These are phyloP conservation scores for Doryteuthis pealeii DNA, from an alignment of 1,140 invertebrate genomes.

Conservation along the genomic window DNA sequence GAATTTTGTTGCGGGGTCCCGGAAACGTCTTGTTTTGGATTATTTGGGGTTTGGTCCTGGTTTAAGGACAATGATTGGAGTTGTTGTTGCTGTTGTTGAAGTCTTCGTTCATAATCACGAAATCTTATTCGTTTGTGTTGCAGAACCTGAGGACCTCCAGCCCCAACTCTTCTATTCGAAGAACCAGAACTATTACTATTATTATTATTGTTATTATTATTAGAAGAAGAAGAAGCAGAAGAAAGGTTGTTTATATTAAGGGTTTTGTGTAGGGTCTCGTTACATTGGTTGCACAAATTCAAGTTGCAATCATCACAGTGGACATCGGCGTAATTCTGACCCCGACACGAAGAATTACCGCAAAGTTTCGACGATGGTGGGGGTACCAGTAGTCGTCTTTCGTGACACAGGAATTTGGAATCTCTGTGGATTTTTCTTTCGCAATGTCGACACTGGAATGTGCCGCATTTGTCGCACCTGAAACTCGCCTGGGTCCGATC, in stretches of 20 bases:
- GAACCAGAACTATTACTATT: neutral
- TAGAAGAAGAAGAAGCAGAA: no score
- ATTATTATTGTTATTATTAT: no score
- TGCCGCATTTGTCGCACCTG: constrained; percentile 55
- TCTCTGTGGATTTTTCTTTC: constrained; percentile 55
- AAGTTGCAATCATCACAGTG: constrained; percentile 53
- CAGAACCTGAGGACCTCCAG: neutral
- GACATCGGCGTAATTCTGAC: constrained; percentile 57
- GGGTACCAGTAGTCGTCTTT: constrained; percentile 39
- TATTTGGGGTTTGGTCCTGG: constrained; percentile 15
- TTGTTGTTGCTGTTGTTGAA: constrained; percentile 22
- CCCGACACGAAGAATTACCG: constrained; percentile 38
- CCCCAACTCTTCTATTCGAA: neutral
- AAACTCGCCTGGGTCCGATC: constrained; percentile 47
- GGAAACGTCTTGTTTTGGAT: no score
- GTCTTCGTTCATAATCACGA: constrained; percentile 21
- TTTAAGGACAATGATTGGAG: neutral
- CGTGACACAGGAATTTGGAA: constrained; percentile 52
- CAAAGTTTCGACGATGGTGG: constrained; percentile 48
- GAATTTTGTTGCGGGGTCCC: neutral
- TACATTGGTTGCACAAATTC: constrained; percentile 56
- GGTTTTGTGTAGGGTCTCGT: constrained; percentile 47
- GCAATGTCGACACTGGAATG: constrained; percentile 57
- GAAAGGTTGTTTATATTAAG: constrained; percentile 40
- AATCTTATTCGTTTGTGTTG: neutral